phyloP scores from a whole-genome alignment of 92 coral and sea anemone species.

The Diadumene lineata region DNA sequence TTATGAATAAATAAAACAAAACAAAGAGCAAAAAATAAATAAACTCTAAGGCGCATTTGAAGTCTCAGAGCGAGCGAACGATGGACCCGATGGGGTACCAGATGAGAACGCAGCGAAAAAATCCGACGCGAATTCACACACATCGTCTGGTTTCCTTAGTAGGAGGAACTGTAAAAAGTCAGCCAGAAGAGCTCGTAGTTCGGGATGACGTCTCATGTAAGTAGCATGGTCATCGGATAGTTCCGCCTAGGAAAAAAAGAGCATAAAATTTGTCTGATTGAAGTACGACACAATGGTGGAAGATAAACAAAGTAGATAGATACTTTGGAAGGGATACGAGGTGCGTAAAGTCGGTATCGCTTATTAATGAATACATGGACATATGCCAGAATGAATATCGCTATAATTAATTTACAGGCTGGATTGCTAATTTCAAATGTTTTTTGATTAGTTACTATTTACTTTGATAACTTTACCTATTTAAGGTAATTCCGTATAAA shows the following conservation, averaged over 20 bases:
- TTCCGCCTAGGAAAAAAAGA: slow-evolving; percentile 67
- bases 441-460: too few relatives aligned
- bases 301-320: background rate
- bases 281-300: background rate
- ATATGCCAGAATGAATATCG: too few relatives aligned
- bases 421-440: too few relatives aligned
- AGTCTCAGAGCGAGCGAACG: slow-evolving; percentile 69
- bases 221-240: slow-evolving; percentile 91
- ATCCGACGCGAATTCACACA: slow-evolving; percentile 93
- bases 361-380: too few relatives aligned
- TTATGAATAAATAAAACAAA: slow-evolving; percentile 3
- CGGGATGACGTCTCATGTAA: slow-evolving; percentile 94
- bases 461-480: too few relatives aligned
- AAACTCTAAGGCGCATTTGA: slow-evolving; percentile 13
- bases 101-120: slow-evolving; percentile 94
- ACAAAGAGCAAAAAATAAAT: background rate
- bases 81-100: slow-evolving; percentile 75
- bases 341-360: too few relatives aligned
- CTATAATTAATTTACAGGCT: too few relatives aligned
- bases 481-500: too few relatives aligned
- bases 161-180: slow-evolving; percentile 95
- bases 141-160: slow-evolving; percentile 92
- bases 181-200: slow-evolving; percentile 86
- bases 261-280: too few relatives aligned
- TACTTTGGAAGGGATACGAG: too few relatives aligned